A percentile compares a stretch with the other conserved stretches of the same genome.
phyloP scores from a whole-genome alignment of 2,888 invertebrate species.

The Sturmia bella region DNA sequence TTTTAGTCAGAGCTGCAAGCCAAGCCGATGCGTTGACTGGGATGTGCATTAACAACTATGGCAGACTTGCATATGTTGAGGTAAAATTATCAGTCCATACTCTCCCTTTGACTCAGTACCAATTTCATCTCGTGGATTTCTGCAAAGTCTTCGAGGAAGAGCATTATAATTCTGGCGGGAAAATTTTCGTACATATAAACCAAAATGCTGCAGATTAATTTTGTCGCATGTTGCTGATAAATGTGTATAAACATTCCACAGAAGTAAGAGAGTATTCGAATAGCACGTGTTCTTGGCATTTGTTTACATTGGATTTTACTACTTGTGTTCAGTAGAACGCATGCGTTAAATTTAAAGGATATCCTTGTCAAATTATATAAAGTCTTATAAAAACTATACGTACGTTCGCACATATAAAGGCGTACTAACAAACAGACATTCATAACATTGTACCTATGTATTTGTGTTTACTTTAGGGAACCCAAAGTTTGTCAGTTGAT shows the following conservation, averaged over 20 bases:
- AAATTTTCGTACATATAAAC: slow-evolving; percentile 16
- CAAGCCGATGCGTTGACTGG: too few relatives aligned
- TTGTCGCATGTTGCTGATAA: slow-evolving; percentile 25
- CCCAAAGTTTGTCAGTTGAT: slow-evolving; percentile 68
- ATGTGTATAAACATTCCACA: slow-evolving; percentile 55
- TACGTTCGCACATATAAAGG: not conserved
- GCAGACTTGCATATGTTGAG: too few relatives aligned
- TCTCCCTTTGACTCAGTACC: too few relatives aligned
- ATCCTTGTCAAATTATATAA: slow-evolving; percentile 72
- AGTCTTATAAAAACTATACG: slow-evolving; percentile 59
- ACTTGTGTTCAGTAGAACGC: slow-evolving; percentile 46
- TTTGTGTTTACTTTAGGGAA: slow-evolving; percentile 70
- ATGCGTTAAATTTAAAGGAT: slow-evolving; percentile 74
- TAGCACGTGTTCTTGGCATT: slow-evolving; percentile 50
- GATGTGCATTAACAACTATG: too few relatives aligned
- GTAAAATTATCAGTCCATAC: too few relatives aligned
- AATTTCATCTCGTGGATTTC: too few relatives aligned
- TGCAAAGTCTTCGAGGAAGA: not conserved
- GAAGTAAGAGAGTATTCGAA: not conserved
- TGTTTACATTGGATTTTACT: slow-evolving; percentile 45
- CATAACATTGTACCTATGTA: too few relatives aligned
- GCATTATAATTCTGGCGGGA: slow-evolving; percentile 28
- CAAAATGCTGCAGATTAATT: slow-evolving; percentile 27
- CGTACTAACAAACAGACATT: not conserved
- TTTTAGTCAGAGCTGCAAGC: too few relatives aligned